phyloP scores from a whole-genome alignment of 2,113 vertebrate species.

The Piprites chloris region DNA sequence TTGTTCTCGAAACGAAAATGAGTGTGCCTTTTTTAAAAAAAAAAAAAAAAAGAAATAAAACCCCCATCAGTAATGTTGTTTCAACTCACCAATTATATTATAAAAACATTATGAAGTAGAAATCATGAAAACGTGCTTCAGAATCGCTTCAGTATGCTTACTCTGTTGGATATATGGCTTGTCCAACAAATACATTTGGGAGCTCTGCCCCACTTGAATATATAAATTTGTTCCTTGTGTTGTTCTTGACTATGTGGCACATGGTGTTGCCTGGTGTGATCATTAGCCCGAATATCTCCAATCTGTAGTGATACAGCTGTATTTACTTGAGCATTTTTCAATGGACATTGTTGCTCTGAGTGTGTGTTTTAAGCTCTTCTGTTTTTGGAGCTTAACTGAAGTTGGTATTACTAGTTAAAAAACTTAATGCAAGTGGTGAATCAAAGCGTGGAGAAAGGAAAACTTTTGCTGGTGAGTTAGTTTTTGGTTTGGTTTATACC shows the following conservation, averaged over 20 bases:
- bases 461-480: background rate
- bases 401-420: background rate
- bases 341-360: background rate
- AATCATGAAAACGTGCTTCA: background rate
- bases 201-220: slow-evolving; percentile 12
- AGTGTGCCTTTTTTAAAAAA: background rate
- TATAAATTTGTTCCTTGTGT: slow-evolving; percentile 32
- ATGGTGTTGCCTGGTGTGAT: slow-evolving; percentile 15
- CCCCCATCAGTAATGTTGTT: background rate
- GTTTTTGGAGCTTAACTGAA: background rate
- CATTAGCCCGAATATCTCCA: background rate
- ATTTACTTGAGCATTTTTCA: background rate
- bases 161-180: background rate
- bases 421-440: slow-evolving; percentile 26
- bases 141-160: background rate
- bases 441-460: slow-evolving; percentile 15
- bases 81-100: background rate
- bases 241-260: slow-evolving; percentile 12
- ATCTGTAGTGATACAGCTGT: background rate
- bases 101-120: background rate
- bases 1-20: background rate
- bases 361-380: background rate
- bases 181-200: background rate
- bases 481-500: background rate
- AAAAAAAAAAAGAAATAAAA: no score